Evolutionary conservation across 2,113 vertebrate species (phyloP), one percentile per base, ranked within the genome.

Genomic region (Crypturellus undulatus): DNA sequence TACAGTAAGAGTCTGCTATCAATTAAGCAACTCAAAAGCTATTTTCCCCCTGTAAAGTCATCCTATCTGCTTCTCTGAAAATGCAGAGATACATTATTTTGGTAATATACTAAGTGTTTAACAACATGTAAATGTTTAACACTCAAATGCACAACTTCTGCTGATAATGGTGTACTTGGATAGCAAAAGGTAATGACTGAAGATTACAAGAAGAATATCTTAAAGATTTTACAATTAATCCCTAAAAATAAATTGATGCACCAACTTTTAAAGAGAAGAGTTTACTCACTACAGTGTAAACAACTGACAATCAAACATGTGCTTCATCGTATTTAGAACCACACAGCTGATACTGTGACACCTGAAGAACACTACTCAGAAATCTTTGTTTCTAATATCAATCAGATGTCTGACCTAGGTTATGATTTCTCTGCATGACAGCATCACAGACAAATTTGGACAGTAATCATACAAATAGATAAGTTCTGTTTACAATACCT

Each of bases 401-500:
- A 43, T 12, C 2, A 3, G 32, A 68, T 42, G 40, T 15, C 25
- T 26, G 32, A 76, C 72, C 75, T 25, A 7, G 0, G 34, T 19
- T 51, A 78, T 22, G 21, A 49, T 38, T 65, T 40, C 80, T 14
- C 11, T 2, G 34, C 4, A 2, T 58, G 26, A 26, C 76, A 49
- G 38, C 20, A 19, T 59, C 43, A 54, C 51, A 67, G 69, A 51
- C 9, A 19, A 70, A 36, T 13, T 3, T 1, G 4, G 63, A 64
- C 38, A 60, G 6, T 81, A 56, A 78, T 62, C 16, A 54, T 51
- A 34, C 32, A 45, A 25, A 15, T 67, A 3, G 0, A 4, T 43
- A 28, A 51, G 58, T 42, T 59, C 56, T 6, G 12, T 76, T 40
- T 94, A 67, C 16, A 49, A 56, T 98, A 98, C 98, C 98, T 98